Base-by-base conservation (phyloP, 2,113 vertebrate species). In the Paramisgurnus dabryanus region DNA sequence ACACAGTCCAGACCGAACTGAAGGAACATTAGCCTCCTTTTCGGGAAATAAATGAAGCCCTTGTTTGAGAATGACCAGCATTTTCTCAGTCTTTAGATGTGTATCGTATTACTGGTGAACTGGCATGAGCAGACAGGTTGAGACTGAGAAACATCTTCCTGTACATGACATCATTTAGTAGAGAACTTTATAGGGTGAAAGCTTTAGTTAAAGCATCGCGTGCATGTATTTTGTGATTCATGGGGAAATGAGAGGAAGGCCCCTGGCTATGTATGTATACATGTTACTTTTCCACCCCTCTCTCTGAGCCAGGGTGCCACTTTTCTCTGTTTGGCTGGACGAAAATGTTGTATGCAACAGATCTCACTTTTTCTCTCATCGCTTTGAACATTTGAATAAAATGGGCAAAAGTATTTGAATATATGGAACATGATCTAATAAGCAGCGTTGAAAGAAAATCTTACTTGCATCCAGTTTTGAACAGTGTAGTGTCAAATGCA, bases 11-110 rank as follows among this genome's bases (percentile, higher is more conserved):
- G 55, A 17, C 63, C 66, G 67, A 43, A 82, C 82, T 86, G 86
- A 86, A 85, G 70, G 58, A 78, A 86, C 91, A 88, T 89, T 86
- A 91, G 89, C 90, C 89, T 89, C 89, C 80, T 92, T 85, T 86
- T 90, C 87, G 82, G 86, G 88, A 91, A 92, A 92, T 91, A 92
- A 93, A 93, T 92, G 88, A 91, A 88, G 86, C 88, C 89, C 91
- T 91, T 91, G 89, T 93, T 89, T 91, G 88, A 84, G 76, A 92
- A 88, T 89, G 91, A 91, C 89, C 90, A 87, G 88, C 78, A 87
- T 91, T 92, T 78, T 84, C 90, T 91, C 86, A 86, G 88, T 90
- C 90, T 91, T 92, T 92, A 84, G 90, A 90, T 88, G 88, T 85
- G 68, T 87, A 87, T 93, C 88, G 82, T 86, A 88, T 93, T 93